Percentiles rank a stretch among this genome's conserved stretches.
Evolutionary conservation across 2,888 invertebrate genomes (phyloP).

Genomic region (Meiosimyza platycephala): DNA sequence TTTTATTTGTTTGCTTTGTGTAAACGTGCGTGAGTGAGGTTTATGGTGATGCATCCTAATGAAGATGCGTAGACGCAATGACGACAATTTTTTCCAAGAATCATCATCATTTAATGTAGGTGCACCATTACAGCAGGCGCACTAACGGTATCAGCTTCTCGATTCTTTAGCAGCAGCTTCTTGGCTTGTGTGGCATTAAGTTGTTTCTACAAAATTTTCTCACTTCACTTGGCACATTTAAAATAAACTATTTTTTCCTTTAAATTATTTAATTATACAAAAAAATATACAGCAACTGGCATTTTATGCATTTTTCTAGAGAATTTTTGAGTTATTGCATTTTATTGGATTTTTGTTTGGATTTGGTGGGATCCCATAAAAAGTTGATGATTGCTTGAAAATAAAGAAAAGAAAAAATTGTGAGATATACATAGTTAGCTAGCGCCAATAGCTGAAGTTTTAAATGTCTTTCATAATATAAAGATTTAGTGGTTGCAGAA

Average conservation of each 20-base stretch:
- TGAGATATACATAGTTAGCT: too few relatives aligned
- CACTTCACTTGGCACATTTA: constrained; percentile 21
- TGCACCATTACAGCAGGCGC: constrained; percentile 13
- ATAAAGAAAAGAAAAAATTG: too few relatives aligned
- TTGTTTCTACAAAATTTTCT: not conserved
- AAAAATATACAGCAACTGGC: not conserved
- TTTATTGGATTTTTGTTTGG: constrained; percentile 36
- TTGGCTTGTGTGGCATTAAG: not conserved
- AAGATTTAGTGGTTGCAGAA: too few relatives aligned
- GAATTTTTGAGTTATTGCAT: constrained; percentile 55
- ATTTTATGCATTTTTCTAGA: constrained; percentile 57
- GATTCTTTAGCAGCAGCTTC: not conserved
- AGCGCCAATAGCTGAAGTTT: too few relatives aligned
- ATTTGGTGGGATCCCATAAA: too few relatives aligned
- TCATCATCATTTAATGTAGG: constrained; percentile 38
- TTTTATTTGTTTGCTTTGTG: constrained; percentile 40
- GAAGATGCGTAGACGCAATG: constrained; percentile 55
- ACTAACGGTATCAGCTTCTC: not conserved
- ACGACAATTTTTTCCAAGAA: constrained; percentile 64
- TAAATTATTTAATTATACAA: constrained; percentile 33
- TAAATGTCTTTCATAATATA: too few relatives aligned
- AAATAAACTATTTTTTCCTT: constrained; percentile 27
- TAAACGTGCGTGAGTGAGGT: not conserved
- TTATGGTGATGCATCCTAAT: not conserved
- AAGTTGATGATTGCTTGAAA: too few relatives aligned